phyloP scores from a whole-genome alignment of 2,113 vertebrate species.

The Pontoporia blainvillei region DNA sequence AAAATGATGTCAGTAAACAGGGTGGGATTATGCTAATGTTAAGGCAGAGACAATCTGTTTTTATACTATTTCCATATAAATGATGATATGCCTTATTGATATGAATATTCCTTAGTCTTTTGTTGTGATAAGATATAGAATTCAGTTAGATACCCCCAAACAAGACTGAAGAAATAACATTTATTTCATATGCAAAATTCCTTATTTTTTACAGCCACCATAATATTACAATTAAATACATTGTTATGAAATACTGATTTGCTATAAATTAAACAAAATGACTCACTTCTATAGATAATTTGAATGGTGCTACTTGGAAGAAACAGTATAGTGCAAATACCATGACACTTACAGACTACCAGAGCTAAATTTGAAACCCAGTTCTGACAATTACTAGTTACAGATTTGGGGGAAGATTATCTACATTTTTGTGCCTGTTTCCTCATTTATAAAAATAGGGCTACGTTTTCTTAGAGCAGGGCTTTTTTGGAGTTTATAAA shows the following conservation, averaged over 20 bases:
- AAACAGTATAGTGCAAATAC: neutral
- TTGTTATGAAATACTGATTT: neutral
- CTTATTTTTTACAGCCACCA: neutral
- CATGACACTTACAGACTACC: neutral
- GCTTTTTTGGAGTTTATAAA: neutral
- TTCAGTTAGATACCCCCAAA: neutral
- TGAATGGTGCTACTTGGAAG: neutral
- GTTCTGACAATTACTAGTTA: neutral
- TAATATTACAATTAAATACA: neutral
- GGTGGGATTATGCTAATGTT: neutral
- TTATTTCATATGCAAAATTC: neutral
- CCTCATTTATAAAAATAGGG: neutral
- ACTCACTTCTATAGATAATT: neutral
- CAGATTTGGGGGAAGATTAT: neutral
- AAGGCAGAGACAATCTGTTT: neutral
- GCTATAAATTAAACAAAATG: neutral
- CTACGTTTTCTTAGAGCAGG: neutral
- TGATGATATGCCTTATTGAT: neutral
- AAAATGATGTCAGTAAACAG: neutral
- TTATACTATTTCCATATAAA: neutral
- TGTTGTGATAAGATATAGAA: neutral
- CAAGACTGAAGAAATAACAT: neutral
- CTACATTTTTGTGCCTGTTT: neutral
- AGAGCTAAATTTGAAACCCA: neutral
- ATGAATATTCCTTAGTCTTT: neutral